phyloP scores from a whole-genome alignment of 2,113 vertebrate genomes.

The Laticauda colubrina region DNA sequence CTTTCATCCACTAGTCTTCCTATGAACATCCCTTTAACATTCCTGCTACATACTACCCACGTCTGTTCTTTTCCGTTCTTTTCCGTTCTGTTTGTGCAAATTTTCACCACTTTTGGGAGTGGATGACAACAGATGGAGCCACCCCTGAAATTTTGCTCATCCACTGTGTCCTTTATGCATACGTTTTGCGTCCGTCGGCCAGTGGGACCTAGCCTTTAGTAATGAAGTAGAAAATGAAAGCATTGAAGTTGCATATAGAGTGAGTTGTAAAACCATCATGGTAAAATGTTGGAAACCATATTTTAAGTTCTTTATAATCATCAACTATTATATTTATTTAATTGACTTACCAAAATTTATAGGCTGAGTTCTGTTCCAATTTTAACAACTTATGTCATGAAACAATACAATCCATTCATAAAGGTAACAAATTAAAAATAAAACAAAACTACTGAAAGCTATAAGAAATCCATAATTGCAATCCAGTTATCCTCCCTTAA shows the following conservation, averaged over 20 bases:
- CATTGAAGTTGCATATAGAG: background rate
- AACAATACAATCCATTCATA: background rate
- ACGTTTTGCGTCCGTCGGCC: too few species aligned
- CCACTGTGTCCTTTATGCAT: too few species aligned
- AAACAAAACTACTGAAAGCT: background rate
- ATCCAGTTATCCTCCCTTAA: background rate
- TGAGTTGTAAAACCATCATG: background rate
- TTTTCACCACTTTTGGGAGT: too few species aligned
- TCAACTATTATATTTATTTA: background rate
- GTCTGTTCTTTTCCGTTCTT: too few species aligned
- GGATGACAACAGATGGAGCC: too few species aligned
- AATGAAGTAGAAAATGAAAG: slow-evolving; percentile 23
- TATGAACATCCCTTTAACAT: too few species aligned
- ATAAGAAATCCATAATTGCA: background rate
- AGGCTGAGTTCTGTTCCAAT: background rate
- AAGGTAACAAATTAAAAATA: background rate
- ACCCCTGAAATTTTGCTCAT: too few species aligned
- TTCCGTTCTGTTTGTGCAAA: too few species aligned
- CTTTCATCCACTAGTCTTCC: too few species aligned
- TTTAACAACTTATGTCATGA: background rate
- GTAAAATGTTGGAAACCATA: background rate
- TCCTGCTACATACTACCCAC: too few species aligned
- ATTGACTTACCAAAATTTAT: background rate
- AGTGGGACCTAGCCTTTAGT: background rate
- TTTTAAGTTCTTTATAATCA: background rate